phyloP scores from a whole-genome alignment of 2,888 invertebrate genomes.

The Ennomos fuscantarius region DNA sequence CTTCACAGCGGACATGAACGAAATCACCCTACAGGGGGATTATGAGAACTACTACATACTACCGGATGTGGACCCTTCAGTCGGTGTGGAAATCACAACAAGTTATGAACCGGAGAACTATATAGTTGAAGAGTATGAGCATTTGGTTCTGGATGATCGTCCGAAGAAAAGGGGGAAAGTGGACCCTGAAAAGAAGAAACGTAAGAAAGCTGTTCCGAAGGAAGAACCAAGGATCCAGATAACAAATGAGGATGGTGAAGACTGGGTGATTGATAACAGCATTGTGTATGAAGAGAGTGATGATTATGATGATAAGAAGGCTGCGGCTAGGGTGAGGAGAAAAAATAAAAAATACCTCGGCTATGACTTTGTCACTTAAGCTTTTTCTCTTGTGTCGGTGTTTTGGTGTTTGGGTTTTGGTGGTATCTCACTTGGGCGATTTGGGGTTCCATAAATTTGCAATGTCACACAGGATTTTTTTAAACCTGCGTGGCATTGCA shows the following conservation, averaged over 20 bases:
- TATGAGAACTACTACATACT: slow-evolving; percentile 80
- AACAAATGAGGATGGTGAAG: slow-evolving; percentile 52
- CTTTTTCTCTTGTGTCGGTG: slow-evolving; percentile 9
- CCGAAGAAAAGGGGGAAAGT: slow-evolving; percentile 63
- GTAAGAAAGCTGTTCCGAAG: slow-evolving; percentile 48
- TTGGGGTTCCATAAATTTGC: no score
- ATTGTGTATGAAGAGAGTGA: slow-evolving; percentile 68
- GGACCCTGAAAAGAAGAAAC: slow-evolving; percentile 58
- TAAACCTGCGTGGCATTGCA: no score
- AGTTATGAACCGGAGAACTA: slow-evolving; percentile 77
- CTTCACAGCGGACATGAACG: slow-evolving; percentile 75
- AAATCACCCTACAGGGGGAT: slow-evolving; percentile 71
- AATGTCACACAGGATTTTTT: no score
- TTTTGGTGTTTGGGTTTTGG: slow-evolving; percentile 9
- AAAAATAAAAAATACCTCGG: slow-evolving; percentile 81
- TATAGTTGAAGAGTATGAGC: slow-evolving; percentile 73
- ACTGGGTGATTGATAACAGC: slow-evolving; percentile 72
- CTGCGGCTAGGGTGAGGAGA: slow-evolving; percentile 67
- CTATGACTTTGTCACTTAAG: slow-evolving; percentile 75
- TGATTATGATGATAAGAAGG: slow-evolving; percentile 71
- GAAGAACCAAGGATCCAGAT: slow-evolving; percentile 45
- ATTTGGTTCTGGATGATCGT: slow-evolving; percentile 67
- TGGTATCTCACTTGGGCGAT: background rate
- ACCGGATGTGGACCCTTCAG: slow-evolving; percentile 75
- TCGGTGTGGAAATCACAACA: slow-evolving; percentile 74